Percentiles rank a stretch among this genome's conserved stretches.
These are phyloP conservation scores for Drosophila limbata DNA, from an alignment of 2,888 invertebrate genomes.

Conservation along the genomic window DNA sequence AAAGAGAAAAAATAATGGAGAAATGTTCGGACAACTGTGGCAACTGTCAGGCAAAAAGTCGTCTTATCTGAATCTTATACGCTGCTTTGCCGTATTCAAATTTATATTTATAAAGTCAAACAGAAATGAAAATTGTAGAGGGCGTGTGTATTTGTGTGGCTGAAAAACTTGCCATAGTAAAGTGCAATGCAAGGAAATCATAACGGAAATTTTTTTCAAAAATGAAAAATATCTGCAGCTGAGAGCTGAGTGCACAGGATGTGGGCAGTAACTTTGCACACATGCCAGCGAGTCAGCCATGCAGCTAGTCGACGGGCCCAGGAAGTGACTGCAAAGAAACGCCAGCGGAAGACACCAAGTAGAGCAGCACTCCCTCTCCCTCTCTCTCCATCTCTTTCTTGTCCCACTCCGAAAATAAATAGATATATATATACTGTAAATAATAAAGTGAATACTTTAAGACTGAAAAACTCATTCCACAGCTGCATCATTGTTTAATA, in stretches of 20 bases:
- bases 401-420: constrained; percentile 2
- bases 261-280: constrained; percentile 71
- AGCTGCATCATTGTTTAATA: constrained; percentile 62
- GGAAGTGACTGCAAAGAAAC: constrained; percentile 67
- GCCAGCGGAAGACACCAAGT: constrained; percentile 50
- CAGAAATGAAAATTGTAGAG: constrained; percentile 13
- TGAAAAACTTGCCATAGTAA: constrained; percentile 50
- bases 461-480: constrained; percentile 25
- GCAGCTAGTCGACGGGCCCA: constrained; percentile 47
- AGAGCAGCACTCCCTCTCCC: background rate
- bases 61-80: constrained; percentile 74
- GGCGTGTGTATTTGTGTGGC: constrained; percentile 27
- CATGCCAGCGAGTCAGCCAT: constrained; percentile 62
- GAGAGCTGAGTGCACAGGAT: constrained; percentile 61
- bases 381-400: background rate
- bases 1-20: background rate
- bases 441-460: constrained; percentile 60
- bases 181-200: constrained; percentile 74
- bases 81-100: constrained; percentile 74
- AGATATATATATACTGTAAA: constrained; percentile 56
- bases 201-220: constrained; percentile 79
- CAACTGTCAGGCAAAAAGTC: constrained; percentile 35
- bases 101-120: constrained; percentile 63
- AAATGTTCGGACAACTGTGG: constrained; percentile 48
- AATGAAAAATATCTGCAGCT: constrained; percentile 66